phyloP scores from a whole-genome alignment of 2,797 vertebrate species.

The Peromyscus nudipes region DNA sequence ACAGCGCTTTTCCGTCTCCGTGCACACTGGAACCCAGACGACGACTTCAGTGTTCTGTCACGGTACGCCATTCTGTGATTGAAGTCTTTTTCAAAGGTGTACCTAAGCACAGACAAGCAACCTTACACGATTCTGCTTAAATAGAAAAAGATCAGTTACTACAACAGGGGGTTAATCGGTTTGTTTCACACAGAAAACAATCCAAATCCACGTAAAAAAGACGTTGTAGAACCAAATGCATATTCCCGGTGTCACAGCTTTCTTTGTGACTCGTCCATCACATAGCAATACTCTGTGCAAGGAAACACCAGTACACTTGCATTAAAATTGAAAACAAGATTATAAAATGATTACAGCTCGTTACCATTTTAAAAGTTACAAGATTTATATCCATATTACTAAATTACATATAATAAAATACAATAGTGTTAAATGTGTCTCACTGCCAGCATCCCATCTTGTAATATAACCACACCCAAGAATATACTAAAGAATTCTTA shows the following conservation, averaged over 20 bases:
- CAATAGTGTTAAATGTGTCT: constrained; percentile 90
- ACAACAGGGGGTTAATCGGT: constrained; percentile 85
- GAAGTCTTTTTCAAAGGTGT: constrained; percentile 83
- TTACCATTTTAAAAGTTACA: constrained; percentile 90
- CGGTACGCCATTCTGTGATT: constrained; percentile 86
- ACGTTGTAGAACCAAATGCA: constrained; percentile 86
- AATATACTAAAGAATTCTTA: constrained; percentile 87
- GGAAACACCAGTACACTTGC: constrained; percentile 96
- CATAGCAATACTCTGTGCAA: constrained; percentile 95
- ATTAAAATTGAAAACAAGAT: constrained; percentile 91
- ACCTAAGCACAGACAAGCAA: constrained; percentile 87
- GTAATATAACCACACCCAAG: constrained; percentile 86
- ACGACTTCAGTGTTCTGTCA: constrained; percentile 82
- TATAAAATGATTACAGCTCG: constrained; percentile 90
- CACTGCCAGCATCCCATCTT: constrained; percentile 88
- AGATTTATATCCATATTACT: constrained; percentile 91
- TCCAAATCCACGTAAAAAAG: constrained; percentile 84
- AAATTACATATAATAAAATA: constrained; percentile 92
- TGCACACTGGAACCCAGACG: constrained; percentile 83
- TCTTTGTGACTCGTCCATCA: constrained; percentile 90
- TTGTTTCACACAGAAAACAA: constrained; percentile 88
- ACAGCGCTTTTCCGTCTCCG: constrained; percentile 79
- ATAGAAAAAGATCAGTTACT: constrained; percentile 86
- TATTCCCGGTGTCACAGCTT: constrained; percentile 89
- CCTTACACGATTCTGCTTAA: constrained; percentile 85